These are phyloP conservation scores for Rhagonycha lutea DNA, from an alignment of 2,888 invertebrate genomes.

Conservation along the genomic window DNA sequence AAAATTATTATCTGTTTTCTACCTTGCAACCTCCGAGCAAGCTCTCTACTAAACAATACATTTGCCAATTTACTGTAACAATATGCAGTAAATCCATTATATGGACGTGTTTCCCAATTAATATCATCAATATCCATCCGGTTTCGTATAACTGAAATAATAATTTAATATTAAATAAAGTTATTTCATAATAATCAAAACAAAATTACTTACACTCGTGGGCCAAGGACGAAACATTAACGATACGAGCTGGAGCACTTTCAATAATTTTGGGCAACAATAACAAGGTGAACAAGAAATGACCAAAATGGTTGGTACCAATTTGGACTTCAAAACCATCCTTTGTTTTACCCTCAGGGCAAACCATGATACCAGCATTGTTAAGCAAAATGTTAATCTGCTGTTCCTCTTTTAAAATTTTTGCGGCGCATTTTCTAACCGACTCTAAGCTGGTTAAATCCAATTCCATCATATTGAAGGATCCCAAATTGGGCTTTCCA, in stretches of 20 bases:
- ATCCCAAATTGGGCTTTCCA: slow-evolving; percentile 45
- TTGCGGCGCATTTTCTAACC: slow-evolving; percentile 50
- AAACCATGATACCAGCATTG: slow-evolving; percentile 72
- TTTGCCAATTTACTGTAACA: background rate
- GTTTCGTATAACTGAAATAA: no score
- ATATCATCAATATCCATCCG: background rate
- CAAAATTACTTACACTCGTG: slow-evolving; percentile 40
- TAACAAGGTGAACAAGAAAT: slow-evolving; percentile 54
- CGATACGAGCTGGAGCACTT: slow-evolving; percentile 59
- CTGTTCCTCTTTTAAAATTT: slow-evolving; percentile 53
- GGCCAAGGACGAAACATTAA: slow-evolving; percentile 54
- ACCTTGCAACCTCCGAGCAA: background rate
- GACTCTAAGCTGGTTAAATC: slow-evolving; percentile 45
- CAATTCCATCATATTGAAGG: slow-evolving; percentile 44
- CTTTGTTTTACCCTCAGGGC: slow-evolving; percentile 61
- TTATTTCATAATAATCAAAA: no score
- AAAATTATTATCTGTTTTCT: background rate
- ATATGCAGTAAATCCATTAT: background rate
- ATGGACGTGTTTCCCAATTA: background rate
- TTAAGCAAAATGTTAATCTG: slow-evolving; percentile 68
- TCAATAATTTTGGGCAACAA: slow-evolving; percentile 56
- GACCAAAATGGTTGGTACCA: slow-evolving; percentile 62
- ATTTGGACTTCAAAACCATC: slow-evolving; percentile 52
- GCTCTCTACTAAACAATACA: background rate
- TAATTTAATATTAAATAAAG: no score